A percentile compares a stretch with the other conserved stretches of the same genome.
phyloP scores from a whole-genome alignment of 2,888 invertebrate species.

The Sceliomorpha sp. region DNA sequence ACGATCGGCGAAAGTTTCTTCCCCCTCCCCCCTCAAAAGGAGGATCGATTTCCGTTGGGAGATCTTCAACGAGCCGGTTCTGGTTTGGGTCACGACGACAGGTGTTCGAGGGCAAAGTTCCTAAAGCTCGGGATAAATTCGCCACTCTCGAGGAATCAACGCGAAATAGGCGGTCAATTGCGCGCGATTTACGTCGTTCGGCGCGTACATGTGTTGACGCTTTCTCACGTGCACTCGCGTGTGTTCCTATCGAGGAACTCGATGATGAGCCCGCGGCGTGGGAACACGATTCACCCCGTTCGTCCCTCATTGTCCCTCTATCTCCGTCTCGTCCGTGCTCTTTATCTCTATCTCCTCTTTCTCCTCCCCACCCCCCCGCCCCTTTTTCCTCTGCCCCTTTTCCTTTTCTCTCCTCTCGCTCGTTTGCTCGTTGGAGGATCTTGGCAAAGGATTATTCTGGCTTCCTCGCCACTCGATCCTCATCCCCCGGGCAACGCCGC shows the following conservation, averaged over 20 bases:
- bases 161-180: slow-evolving; percentile 44
- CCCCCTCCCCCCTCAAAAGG: no score
- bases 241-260: slow-evolving; percentile 55
- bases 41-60: no score
- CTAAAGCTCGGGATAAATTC: no score
- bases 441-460: no score
- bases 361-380: slow-evolving; percentile 21
- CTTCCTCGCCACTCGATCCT: no score
- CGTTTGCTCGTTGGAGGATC: no score
- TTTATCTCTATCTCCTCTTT: slow-evolving; percentile 31
- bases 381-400: slow-evolving; percentile 14
- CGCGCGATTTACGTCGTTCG: slow-evolving; percentile 43
- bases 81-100: no score
- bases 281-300: slow-evolving; percentile 51
- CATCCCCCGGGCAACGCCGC: no score
- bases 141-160: no score
- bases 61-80: no score
- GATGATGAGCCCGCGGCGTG: slow-evolving; percentile 59
- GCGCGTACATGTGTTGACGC: slow-evolving; percentile 53
- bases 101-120: no score
- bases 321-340: slow-evolving; percentile 33
- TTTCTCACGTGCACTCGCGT: slow-evolving; percentile 57
- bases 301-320: slow-evolving; percentile 38
- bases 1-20: no score
- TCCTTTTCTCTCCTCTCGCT: not conserved